Evolutionary conservation across 2,888 invertebrate genomes (phyloP), one percentile per base, ranked within the genome.

Genomic region (Pachliopta kotzebuea): DNA sequence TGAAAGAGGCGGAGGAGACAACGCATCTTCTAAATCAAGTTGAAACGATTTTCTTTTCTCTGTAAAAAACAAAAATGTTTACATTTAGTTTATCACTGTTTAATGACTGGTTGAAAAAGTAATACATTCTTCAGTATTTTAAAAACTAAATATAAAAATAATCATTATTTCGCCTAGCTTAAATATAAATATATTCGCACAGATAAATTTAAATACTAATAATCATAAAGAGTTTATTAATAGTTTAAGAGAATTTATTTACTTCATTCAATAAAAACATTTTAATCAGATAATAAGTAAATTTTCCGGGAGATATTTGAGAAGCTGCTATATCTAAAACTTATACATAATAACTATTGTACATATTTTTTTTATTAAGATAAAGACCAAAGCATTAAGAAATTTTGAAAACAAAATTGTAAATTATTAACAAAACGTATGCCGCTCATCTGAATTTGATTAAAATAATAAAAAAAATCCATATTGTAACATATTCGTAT

Each of bases 1-100:
- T 0, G 97, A 97, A 73, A 96, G 93, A 18, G 96, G 96, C 6
- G 97, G 96, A 54, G 96, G 95, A 50, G 95, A 93, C 58, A 95
- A 85, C 65, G 94, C 93, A 68, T 96, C 94, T 77, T 94, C 94
- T 76, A 94, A 84, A 71, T 94, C 94, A 78, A 94, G 88, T 78
- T 93, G 93, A 75, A 94, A 93, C 72, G 94, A 94, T 81, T 92
- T 92, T 77, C 93, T 87, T 76, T 92, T 92, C 73, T 85, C 86
- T 86, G 85, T 54, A 81, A 80, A 75, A 75, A 63, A 17, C 71
- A 18, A 58, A 21, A 29, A 14, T 49, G n/a, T 17, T 2, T 57
- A 21, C 4, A 45, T 45, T n/a, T 45, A 45, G 45, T 45, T 4
- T 4, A 2, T n/a, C 45, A n/a, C n/a, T 45, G 45, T 9, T 45